Base-by-base conservation (phyloP, 2,797 vertebrate species). In the Astyanax mexicanus region DNA sequence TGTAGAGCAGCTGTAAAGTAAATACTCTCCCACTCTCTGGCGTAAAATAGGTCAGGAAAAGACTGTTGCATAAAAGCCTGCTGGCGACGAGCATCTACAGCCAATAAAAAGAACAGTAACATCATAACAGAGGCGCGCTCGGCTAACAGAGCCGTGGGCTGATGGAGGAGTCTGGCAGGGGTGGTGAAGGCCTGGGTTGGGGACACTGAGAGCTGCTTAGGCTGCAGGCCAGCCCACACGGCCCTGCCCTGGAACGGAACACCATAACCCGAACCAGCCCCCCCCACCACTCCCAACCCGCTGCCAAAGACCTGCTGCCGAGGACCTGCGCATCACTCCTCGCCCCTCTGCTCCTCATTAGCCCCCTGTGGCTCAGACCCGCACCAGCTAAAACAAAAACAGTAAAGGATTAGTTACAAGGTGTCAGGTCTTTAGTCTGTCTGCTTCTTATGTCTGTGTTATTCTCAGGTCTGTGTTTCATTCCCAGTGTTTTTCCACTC, bases 121-220 rank as follows among this genome's bases (percentile, higher is more conserved):
- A 62, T 32, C 21, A 35, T 35, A 23, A 61, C 40, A 32, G 55
- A 60, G 42, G 23, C 72, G 5, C 21, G 40, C 55, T 44, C 42
- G 66, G 19, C 58, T 64, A 27, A 64, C 13, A 64, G 21, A 44
- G 38, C 23, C 19, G 25, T 47, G 62, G 40, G 62, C 62, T 66
- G 62, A 66, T 32, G 45, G 42, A 9, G 45, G 42, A 29, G 62
- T 66, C 13, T 66, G 40, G 23, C 10, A n/a, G 25, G 35, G 66
- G 27, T 32, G 6, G 45, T 71, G 60, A 77, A 66, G 45, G 40
- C 38, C 49, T 19, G 42, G 32, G 67, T 44, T 66, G 44, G 67
- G 60, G 65, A 38, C 37, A 66, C n/a, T 54, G 13, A 67, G 68
- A 60, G 54, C 29, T 55, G 64, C 58, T 70, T 65, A 52, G 65